phyloP scores from a whole-genome alignment of 2,888 invertebrate species.

The Drosophila antonietae region DNA sequence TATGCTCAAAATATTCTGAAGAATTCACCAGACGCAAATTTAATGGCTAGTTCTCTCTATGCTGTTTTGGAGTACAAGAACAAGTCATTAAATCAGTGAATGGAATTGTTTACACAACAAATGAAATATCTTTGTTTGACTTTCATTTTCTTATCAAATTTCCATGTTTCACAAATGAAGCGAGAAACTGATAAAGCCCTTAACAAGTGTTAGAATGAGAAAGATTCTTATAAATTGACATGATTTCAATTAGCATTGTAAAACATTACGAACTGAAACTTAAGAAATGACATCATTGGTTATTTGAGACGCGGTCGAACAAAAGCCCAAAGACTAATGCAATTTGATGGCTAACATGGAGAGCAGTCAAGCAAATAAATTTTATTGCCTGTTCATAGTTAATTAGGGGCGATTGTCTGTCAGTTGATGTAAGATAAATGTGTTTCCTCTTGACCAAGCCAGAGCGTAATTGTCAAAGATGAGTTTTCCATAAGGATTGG shows the following conservation, averaged over 20 bases:
- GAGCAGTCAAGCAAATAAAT: slow-evolving; percentile 8
- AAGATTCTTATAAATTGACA: slow-evolving; percentile 5
- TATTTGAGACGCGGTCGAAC: not conserved
- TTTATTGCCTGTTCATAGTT: slow-evolving; percentile 13
- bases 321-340: slow-evolving; percentile 4
- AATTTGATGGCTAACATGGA: slow-evolving; percentile 12
- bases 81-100: no score
- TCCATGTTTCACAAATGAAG: not conserved
- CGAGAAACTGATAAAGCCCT: not conserved
- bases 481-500: not conserved
- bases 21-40: no score
- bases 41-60: no score
- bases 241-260: slow-evolving; percentile 29
- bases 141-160: not conserved
- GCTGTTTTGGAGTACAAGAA: no score
- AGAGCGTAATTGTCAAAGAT: not conserved
- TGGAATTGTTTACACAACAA: not conserved
- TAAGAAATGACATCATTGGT: not conserved
- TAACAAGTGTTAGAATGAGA: not conserved
- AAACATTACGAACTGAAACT: not conserved
- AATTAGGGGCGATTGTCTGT: slow-evolving; percentile 2
- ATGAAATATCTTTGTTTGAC: not conserved
- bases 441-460: not conserved
- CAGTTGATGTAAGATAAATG: slow-evolving; percentile 2
- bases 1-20: no score